Evolutionary conservation across 2,797 vertebrate species (phyloP).

Genomic region (Gymnodraco acuticeps): DNA sequence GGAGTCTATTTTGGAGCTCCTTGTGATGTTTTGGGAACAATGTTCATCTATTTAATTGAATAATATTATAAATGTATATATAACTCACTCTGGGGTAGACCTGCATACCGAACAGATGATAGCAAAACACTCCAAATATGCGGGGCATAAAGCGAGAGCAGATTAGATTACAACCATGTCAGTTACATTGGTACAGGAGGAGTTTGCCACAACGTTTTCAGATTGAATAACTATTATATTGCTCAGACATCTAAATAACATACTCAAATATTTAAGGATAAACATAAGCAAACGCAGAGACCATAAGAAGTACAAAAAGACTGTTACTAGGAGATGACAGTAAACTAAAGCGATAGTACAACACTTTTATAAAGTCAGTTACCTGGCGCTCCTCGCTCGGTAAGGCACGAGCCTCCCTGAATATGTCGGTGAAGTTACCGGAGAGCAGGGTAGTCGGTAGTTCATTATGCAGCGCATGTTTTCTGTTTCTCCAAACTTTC

Average conservation of each 20-base stretch:
- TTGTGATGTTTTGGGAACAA: background rate
- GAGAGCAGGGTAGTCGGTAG: constrained; percentile 81
- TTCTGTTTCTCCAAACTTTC: background rate
- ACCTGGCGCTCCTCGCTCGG: constrained; percentile 80
- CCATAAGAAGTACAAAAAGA: background rate
- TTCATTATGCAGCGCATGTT: constrained; percentile 82
- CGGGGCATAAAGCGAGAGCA: background rate
- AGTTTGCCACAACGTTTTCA: background rate
- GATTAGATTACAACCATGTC: background rate
- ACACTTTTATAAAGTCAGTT: constrained; percentile 22
- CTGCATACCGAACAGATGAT: constrained; percentile 22
- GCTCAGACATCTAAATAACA: background rate
- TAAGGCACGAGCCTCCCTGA: constrained; percentile 70
- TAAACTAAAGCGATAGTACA: rapidly evolving
- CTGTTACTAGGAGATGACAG: no score
- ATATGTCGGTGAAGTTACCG: constrained; percentile 68
- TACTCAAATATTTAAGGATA: background rate
- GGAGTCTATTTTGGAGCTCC: background rate
- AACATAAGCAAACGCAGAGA: no score
- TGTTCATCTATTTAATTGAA: background rate
- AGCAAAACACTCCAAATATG: background rate
- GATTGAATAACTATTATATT: background rate
- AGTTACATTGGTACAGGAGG: no score
- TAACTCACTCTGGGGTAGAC: no score
- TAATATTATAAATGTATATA: no score